Conservation (phyloP, 2,888 invertebrate species). For the Cyclophora albipunctata region DNA sequence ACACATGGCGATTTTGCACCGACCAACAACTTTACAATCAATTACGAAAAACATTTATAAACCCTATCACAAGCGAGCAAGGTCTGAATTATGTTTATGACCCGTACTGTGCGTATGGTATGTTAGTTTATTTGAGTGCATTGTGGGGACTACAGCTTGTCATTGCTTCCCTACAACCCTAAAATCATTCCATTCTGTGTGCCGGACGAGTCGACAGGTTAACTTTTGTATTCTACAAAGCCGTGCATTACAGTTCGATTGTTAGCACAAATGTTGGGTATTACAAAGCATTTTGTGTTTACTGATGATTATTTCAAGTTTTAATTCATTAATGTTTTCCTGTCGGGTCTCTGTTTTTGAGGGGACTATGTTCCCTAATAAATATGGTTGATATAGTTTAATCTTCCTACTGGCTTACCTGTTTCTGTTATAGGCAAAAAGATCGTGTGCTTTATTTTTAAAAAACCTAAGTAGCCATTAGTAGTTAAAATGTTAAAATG, state of each 20-base stretch:
- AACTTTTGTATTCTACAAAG: constrained; percentile 70
- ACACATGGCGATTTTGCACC: constrained; percentile 59
- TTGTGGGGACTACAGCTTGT: constrained; percentile 65
- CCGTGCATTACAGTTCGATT: constrained; percentile 68
- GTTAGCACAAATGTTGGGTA: constrained; percentile 71
- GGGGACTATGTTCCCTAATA: neutral
- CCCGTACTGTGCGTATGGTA: constrained; percentile 10
- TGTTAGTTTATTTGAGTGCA: constrained; percentile 39
- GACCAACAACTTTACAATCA: constrained; percentile 19
- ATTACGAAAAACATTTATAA: constrained; percentile 1
- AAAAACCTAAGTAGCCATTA: too few relatives aligned
- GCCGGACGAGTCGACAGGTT: constrained; percentile 69
- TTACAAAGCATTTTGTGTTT: constrained; percentile 65
- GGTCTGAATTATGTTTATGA: constrained; percentile 18
- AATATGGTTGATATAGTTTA: neutral
- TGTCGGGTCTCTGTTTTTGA: constrained; percentile 17
- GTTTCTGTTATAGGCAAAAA: neutral
- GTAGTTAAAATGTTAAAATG: too few relatives aligned
- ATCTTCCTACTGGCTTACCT: neutral
- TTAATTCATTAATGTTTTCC: constrained; percentile 39
- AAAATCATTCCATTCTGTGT: constrained; percentile 66
- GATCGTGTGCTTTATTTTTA: too few relatives aligned
- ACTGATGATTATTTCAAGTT: constrained; percentile 40
- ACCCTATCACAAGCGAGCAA: constrained; percentile 17
- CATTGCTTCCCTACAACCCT: constrained; percentile 73